Conservation (phyloP, 2,888 invertebrate species). For the Thymelicus acteon region DNA sequence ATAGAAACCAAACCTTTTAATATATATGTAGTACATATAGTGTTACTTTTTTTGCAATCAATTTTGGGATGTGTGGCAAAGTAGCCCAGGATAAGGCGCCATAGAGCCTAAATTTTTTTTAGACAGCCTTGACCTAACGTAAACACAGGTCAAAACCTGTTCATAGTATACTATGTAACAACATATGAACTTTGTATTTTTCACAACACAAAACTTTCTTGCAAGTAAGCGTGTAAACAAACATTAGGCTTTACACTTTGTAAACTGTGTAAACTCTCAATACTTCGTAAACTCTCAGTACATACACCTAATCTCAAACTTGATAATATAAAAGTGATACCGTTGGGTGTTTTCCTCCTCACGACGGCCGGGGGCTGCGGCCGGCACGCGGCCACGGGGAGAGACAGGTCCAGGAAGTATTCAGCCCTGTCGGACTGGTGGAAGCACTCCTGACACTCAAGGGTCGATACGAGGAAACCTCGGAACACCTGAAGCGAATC, state of each 20-base stretch:
- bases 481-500: conserved; percentile 89
- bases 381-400: conserved; percentile 92
- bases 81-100: too few relatives aligned
- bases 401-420: conserved; percentile 96
- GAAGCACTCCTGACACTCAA: conserved; percentile 95
- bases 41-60: too few relatives aligned
- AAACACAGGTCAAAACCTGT: too few relatives aligned
- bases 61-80: too few relatives aligned
- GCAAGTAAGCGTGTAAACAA: neutral
- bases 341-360: conserved; percentile 80
- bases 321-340: conserved; percentile 47
- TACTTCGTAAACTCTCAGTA: neutral
- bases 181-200: too few relatives aligned
- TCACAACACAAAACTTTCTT: neutral
- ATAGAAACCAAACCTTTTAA: too few relatives aligned
- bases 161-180: too few relatives aligned
- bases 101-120: too few relatives aligned
- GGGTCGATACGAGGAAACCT: conserved; percentile 94
- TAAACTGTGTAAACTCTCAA: neutral
- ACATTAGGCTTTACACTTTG: neutral
- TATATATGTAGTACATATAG: too few relatives aligned
- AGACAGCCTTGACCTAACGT: too few relatives aligned
- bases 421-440: conserved; percentile 95
- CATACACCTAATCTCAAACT: neutral
- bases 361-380: conserved; percentile 88